These are phyloP conservation scores for Dendroctonus ponderosae DNA, from an alignment of 1,140 invertebrate genomes.

Conservation along the genomic window DNA sequence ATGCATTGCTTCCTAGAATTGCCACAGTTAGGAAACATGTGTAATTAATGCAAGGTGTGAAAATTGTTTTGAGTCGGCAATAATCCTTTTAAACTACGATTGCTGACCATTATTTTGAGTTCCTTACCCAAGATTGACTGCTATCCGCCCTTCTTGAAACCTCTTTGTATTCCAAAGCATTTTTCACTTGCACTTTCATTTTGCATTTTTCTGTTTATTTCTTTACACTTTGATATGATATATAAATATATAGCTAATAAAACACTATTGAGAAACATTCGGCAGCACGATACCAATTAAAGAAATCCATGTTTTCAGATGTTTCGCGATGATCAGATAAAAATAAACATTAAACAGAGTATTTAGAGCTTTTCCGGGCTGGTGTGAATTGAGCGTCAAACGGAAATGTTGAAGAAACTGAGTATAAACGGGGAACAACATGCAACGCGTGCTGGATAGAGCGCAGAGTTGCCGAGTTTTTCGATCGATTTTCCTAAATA, in stretches of 20 bases:
- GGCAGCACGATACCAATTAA: background rate
- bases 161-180: conserved; percentile 24
- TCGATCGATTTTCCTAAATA: background rate
- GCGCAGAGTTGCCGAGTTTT: conserved; percentile 13
- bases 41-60: no score
- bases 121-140: conserved; percentile 42
- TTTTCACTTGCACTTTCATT: conserved; percentile 42
- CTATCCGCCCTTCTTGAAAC: conserved; percentile 25
- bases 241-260: no score
- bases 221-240: no score
- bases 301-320: background rate
- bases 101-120: no score
- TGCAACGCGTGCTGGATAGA: conserved; percentile 28
- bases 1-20: no score
- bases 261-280: no score
- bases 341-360: background rate
- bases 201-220: conserved; percentile 33
- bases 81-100: no score
- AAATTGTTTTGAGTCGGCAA: no score
- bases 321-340: background rate
- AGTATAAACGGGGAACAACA: conserved; percentile 33
- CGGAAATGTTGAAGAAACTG: conserved; percentile 35
- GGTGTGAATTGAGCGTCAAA: conserved; percentile 13
- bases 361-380: conserved; percentile 26
- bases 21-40: no score